Conservation (phyloP, 2,888 invertebrate species). For the Notodonta ziczac region DNA sequence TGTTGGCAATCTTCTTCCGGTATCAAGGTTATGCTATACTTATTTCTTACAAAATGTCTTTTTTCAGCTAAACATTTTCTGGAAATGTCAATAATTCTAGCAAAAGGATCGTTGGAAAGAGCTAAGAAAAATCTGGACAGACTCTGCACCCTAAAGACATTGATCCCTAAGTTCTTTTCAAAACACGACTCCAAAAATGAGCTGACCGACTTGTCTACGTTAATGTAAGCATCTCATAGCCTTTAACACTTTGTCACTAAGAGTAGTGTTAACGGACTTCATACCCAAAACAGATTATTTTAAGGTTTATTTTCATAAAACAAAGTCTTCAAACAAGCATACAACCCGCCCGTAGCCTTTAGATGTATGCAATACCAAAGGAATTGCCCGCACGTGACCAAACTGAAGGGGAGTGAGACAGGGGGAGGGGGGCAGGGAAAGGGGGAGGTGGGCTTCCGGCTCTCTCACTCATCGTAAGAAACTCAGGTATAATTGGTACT, state of each 20-base stretch:
- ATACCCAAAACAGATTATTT: not conserved
- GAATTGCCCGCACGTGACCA: no score
- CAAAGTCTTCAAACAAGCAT: not conserved
- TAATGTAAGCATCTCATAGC: slow-evolving; percentile 16
- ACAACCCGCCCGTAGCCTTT: no score
- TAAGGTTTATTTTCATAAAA: not conserved
- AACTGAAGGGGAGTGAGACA: no score
- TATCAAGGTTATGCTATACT: no score
- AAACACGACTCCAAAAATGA: slow-evolving; percentile 18
- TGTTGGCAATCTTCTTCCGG: no score
- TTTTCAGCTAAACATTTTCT: slow-evolving; percentile 23
- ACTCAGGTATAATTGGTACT: no score
- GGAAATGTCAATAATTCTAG: slow-evolving; percentile 31
- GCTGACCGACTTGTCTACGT: slow-evolving; percentile 4
- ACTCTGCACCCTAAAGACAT: slow-evolving; percentile 41
- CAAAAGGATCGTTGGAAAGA: slow-evolving; percentile 47
- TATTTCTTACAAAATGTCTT: not conserved
- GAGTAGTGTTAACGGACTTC: no score
- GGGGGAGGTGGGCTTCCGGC: no score
- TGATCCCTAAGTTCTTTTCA: slow-evolving; percentile 41
- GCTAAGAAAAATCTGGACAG: slow-evolving; percentile 47
- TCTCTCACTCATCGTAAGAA: no score
- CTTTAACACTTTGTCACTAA: no score
- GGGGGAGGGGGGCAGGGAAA: no score
- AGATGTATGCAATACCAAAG: no score